phyloP scores from a whole-genome alignment of 2,797 vertebrate species.

The Borostomias antarcticus region DNA sequence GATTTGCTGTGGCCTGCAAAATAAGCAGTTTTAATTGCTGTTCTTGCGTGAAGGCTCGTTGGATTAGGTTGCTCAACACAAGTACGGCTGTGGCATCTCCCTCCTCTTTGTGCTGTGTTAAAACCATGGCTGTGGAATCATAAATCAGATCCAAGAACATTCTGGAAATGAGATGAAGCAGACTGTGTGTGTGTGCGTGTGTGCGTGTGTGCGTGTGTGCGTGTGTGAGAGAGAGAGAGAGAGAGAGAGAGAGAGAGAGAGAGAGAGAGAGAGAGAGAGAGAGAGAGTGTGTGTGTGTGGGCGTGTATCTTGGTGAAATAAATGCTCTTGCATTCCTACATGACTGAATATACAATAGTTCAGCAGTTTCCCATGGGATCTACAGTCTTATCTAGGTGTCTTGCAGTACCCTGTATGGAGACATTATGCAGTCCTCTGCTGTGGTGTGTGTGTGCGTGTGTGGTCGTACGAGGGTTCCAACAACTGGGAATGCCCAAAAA shows the following conservation, averaged over 20 bases:
- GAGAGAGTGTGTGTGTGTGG: slow-evolving; percentile 1
- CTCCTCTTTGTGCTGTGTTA: slow-evolving; percentile 33
- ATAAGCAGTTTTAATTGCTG: slow-evolving; percentile 47
- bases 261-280: neutral
- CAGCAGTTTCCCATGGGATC: too few relatives aligned
- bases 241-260: too few relatives aligned
- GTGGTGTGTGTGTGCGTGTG: too few relatives aligned
- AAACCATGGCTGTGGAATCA: slow-evolving; percentile 41
- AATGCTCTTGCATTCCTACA: too few relatives aligned
- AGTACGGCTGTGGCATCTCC: slow-evolving; percentile 31
- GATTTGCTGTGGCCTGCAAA: slow-evolving; percentile 35
- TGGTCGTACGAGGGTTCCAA: too few relatives aligned
- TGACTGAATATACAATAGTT: too few relatives aligned
- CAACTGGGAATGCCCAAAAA: too few relatives aligned
- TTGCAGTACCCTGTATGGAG: slow-evolving; percentile 37
- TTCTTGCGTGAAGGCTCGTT: slow-evolving; percentile 54
- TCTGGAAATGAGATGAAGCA: slow-evolving; percentile 36
- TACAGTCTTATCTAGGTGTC: slow-evolving; percentile 11
- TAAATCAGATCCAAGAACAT: slow-evolving; percentile 32
- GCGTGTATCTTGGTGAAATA: slow-evolving; percentile 1
- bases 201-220: slow-evolving; percentile 2
- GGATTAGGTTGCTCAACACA: slow-evolving; percentile 56
- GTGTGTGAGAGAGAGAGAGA: too few relatives aligned
- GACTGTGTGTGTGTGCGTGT: too few relatives aligned
- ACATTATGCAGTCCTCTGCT: too few relatives aligned